A percentile compares a stretch with the other conserved stretches of the same genome.
Conservation (phyloP, 1,140 invertebrate species). For the Meloidogyne floridensis region DNA sequence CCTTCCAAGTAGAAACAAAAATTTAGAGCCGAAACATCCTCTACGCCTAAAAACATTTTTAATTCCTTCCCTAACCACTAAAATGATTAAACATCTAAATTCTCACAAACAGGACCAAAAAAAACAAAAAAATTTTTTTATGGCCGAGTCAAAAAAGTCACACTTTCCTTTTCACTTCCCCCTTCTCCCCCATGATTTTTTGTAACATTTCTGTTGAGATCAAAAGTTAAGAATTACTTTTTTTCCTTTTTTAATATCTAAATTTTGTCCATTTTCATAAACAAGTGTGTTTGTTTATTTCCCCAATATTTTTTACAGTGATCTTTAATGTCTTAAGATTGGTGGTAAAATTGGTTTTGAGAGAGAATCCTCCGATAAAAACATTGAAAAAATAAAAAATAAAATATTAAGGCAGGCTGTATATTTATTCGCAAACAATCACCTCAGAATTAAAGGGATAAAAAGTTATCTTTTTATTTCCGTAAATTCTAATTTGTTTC, state of each 20-base stretch:
- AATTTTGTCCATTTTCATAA: slow-evolving; percentile 4
- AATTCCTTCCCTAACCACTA: no score
- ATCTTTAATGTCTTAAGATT: not conserved
- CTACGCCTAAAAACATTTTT: no score
- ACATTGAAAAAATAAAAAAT: no score
- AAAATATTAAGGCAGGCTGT: no score
- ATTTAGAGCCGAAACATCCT: no score
- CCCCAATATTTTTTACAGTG: not conserved
- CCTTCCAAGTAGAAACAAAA: no score
- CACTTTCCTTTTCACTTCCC: not conserved
- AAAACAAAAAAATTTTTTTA: not conserved
- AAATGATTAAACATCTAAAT: no score
- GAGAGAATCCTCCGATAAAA: not conserved
- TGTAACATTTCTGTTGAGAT: not conserved
- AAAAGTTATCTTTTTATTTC: no score
- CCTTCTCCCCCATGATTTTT: not conserved
- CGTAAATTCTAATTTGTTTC: no score
- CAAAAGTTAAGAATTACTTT: not conserved
- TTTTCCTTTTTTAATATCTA: not conserved
- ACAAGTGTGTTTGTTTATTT: not conserved
- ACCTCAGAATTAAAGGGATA: no score
- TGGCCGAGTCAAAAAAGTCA: not conserved
- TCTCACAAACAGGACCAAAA: not conserved
- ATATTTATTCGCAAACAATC: no score
- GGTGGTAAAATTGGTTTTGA: not conserved